Evolutionary conservation across 2,797 vertebrate species (phyloP).

Genomic region (Carcharodon carcharias): DNA sequence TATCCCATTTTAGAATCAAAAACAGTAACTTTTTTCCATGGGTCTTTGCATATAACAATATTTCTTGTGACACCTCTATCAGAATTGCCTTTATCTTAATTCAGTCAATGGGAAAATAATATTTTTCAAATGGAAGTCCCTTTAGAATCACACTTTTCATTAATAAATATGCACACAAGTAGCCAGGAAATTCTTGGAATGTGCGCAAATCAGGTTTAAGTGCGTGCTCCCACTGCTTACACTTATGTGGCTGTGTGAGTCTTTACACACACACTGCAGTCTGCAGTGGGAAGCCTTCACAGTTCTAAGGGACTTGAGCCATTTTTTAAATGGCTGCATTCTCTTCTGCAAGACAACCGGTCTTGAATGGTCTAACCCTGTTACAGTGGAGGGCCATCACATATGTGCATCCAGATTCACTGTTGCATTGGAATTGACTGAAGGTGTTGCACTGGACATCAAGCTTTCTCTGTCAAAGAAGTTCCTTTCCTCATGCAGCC

Average conservation of each 20-base stretch:
- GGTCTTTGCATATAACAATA: background rate
- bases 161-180: background rate
- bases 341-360: background rate
- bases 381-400: background rate
- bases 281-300: background rate
- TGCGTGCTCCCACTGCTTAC: background rate
- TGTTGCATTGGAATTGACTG: background rate
- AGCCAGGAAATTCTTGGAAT: background rate
- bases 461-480: background rate
- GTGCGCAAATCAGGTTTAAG: background rate
- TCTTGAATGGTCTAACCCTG: background rate
- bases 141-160: background rate
- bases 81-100: background rate
- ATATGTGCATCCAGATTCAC: background rate
- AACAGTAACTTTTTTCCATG: background rate
- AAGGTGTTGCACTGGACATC: background rate
- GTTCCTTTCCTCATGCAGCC: background rate
- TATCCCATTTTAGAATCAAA: background rate
- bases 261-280: background rate
- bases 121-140: background rate
- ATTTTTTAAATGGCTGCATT: background rate
- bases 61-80: background rate
- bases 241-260: background rate
- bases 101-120: background rate
- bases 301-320: background rate